A percentile compares a stretch with the other conserved stretches of the same genome.
These are phyloP conservation scores for Pedionomus torquatus DNA, from an alignment of 2,113 vertebrate genomes.

Conservation along the genomic window DNA sequence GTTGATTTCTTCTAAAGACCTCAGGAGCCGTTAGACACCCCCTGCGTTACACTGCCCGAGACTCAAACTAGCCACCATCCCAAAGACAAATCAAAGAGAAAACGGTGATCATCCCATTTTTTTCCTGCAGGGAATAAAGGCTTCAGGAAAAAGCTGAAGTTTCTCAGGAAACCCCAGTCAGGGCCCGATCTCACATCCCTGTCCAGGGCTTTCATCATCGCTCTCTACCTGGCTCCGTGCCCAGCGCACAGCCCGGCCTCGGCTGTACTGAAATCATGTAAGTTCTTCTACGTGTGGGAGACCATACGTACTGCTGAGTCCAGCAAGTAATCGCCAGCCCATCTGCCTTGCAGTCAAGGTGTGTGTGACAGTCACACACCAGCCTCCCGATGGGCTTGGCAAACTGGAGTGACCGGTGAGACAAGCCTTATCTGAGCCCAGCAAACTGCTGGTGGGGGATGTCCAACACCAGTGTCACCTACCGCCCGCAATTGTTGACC, in stretches of 20 bases:
- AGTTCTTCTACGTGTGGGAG: background rate
- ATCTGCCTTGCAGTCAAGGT: rapidly evolving
- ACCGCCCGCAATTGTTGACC: conserved; percentile 90
- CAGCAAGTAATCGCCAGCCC: background rate
- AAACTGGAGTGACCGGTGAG: rapidly evolving
- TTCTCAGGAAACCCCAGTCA: background rate
- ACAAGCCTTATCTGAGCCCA: background rate
- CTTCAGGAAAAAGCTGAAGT: background rate
- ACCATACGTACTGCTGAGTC: rapidly evolving
- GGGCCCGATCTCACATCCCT: background rate
- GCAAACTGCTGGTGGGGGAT: rapidly evolving
- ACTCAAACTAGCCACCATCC: background rate
- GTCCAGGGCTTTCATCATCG: background rate
- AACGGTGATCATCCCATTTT: background rate
- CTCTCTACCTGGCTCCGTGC: background rate
- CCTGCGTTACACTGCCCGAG: background rate
- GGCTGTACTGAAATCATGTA: rapidly evolving
- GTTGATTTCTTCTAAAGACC: background rate
- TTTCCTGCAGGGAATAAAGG: background rate
- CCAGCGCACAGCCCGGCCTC: background rate
- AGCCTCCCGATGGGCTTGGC: background rate
- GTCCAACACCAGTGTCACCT: background rate
- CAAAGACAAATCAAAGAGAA: background rate
- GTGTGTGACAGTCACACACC: rapidly evolving
- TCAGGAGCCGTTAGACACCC: rapidly evolving